phyloP scores from a whole-genome alignment of 2,113 vertebrate genomes.

The Gymnarchus niloticus region DNA sequence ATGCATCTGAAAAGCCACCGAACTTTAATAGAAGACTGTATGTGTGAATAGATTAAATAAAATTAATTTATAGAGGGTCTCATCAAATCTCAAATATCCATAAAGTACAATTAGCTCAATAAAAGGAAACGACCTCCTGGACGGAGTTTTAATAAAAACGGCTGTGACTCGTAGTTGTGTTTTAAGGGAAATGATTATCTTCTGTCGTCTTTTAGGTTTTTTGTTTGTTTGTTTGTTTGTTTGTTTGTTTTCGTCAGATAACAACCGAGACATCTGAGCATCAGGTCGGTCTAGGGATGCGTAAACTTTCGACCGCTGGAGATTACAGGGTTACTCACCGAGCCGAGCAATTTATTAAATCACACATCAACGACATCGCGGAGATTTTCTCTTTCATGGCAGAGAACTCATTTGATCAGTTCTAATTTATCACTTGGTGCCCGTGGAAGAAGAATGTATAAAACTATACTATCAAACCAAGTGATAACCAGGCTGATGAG shows the following conservation, averaged over 20 bases:
- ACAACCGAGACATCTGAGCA: background rate
- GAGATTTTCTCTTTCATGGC: no score
- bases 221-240: background rate
- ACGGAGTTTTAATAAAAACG: background rate
- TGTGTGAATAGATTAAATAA: background rate
- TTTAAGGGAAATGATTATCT: constrained; percentile 2
- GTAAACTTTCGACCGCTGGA: no score
- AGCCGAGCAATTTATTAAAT: no score
- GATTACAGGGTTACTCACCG: no score
- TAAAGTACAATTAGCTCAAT: background rate
- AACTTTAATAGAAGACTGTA: background rate
- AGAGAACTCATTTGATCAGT: background rate
- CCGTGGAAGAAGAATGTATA: background rate
- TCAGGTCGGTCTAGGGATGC: no score
- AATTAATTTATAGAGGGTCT: background rate
- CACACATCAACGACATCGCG: no score
- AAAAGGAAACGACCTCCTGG: background rate
- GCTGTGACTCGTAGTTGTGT: constrained; percentile 4
- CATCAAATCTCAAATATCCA: background rate
- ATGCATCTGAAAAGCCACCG: background rate
- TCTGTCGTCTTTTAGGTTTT: constrained; percentile 3
- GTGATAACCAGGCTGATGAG: background rate
- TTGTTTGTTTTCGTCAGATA: background rate
- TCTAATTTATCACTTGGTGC: background rate
- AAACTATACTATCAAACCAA: background rate